Evolutionary conservation across 2,113 vertebrate species (phyloP).

Genomic region (Taurulus bubalis): DNA sequence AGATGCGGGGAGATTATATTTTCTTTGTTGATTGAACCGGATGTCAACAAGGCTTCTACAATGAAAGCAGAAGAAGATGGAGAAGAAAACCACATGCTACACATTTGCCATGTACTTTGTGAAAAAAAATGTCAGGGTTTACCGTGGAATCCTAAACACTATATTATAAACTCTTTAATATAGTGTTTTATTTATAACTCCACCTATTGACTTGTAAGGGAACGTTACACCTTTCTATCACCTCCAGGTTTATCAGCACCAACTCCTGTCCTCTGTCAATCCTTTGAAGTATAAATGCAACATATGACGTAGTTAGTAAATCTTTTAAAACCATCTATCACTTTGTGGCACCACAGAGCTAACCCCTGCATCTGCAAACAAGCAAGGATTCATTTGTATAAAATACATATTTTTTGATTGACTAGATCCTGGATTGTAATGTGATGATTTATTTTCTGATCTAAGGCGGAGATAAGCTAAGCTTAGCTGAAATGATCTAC

Average conservation of each 20-base stretch:
- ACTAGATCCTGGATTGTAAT: constrained; percentile 68
- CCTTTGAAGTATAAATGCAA: constrained; percentile 56
- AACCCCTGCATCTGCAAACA: constrained; percentile 40
- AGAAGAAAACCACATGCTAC: constrained; percentile 30
- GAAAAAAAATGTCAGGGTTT: constrained; percentile 22
- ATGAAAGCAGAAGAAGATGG: constrained; percentile 53
- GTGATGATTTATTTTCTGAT: constrained; percentile 77
- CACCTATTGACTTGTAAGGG: constrained; percentile 8
- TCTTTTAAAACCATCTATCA: constrained; percentile 67
- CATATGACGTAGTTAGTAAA: constrained; percentile 49
- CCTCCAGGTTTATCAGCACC: constrained; percentile 48
- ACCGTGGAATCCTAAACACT: not conserved
- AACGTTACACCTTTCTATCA: constrained; percentile 9
- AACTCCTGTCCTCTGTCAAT: constrained; percentile 42
- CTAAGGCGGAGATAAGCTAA: constrained; percentile 69
- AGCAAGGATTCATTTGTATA: constrained; percentile 63
- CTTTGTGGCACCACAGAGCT: constrained; percentile 53
- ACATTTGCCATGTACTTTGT: constrained; percentile 40
- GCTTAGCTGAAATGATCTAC: constrained; percentile 72
- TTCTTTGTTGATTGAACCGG: constrained; percentile 74
- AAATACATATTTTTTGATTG: constrained; percentile 74
- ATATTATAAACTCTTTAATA: constrained; percentile 34
- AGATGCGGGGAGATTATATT: constrained; percentile 71
- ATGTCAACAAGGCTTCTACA: constrained; percentile 65
- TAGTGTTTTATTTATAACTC: constrained; percentile 16